Evolutionary conservation across 2,888 invertebrate genomes (phyloP).

Genomic region (Lepidochitona cinerea): DNA sequence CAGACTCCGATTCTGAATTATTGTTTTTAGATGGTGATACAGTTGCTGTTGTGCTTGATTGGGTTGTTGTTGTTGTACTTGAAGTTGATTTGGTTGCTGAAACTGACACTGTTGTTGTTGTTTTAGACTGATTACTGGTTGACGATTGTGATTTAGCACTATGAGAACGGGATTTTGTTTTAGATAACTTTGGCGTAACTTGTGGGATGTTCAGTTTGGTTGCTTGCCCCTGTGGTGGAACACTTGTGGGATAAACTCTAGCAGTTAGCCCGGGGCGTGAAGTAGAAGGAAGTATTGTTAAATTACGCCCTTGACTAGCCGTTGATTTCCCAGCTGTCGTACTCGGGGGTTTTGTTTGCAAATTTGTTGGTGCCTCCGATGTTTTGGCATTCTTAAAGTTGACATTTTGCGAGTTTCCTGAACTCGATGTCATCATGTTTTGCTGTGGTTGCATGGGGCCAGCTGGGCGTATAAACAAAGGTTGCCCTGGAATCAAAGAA

Average conservation of each 20-base stretch:
- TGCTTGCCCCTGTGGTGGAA: conserved; percentile 15
- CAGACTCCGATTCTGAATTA: conserved; percentile 53
- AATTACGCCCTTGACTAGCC: conserved; percentile 43
- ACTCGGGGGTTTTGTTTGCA: conserved; percentile 28
- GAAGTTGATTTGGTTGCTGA: conserved; percentile 1
- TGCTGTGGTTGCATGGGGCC: conserved; percentile 49
- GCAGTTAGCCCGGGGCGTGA: conserved; percentile 47
- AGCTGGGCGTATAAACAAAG: conserved; percentile 60
- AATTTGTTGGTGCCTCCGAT: conserved; percentile 25
- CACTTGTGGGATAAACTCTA: conserved; percentile 50
- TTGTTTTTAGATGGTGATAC: conserved; percentile 36
- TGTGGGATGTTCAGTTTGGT: conserved; percentile 27
- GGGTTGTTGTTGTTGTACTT: conserved; percentile 16
- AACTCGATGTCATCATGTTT: conserved; percentile 23
- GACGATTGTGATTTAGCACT: background rate
- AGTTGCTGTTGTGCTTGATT: conserved; percentile 22
- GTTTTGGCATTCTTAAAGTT: conserved; percentile 23
- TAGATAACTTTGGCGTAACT: background rate
- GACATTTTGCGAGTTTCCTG: conserved; percentile 9
- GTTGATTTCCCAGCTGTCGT: conserved; percentile 41
- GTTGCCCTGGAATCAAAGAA: conserved; percentile 56
- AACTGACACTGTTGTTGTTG: background rate
- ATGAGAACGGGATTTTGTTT: background rate
- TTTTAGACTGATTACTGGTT: background rate
- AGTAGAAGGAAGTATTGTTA: conserved; percentile 48